A percentile compares a stretch with the other conserved stretches of the same genome.
Evolutionary conservation across 2,888 invertebrate genomes (phyloP).

Genomic region (Tachina lurida): DNA sequence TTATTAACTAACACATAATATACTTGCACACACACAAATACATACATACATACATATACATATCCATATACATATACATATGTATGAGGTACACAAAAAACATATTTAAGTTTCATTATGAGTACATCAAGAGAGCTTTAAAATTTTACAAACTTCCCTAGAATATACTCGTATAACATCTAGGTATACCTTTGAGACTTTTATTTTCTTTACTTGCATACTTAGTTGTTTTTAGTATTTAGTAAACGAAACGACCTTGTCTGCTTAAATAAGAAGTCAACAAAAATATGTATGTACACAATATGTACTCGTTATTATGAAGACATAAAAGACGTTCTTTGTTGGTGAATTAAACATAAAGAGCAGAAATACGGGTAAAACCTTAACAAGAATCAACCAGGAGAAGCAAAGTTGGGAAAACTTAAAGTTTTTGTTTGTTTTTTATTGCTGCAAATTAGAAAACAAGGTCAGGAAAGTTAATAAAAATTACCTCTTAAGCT

Average conservation of each 20-base stretch:
- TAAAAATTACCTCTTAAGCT: constrained; percentile 16
- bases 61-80: too few relatives aligned
- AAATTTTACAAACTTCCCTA: constrained; percentile 32
- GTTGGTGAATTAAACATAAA: constrained; percentile 45
- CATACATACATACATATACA: too few relatives aligned
- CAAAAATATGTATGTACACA: not conserved
- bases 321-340: constrained; percentile 43
- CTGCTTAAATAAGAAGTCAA: constrained; percentile 39
- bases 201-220: constrained; percentile 2
- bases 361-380: constrained; percentile 10
- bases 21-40: not conserved
- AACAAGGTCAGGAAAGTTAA: constrained; percentile 54
- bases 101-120: constrained; percentile 46
- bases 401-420: not conserved
- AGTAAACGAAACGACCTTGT: constrained; percentile 60
- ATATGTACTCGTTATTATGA: constrained; percentile 8
- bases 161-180: not conserved
- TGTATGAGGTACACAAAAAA: not conserved
- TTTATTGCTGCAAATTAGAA: not conserved
- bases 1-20: constrained; percentile 3
- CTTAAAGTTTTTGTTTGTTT: constrained; percentile 20
- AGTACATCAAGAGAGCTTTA: constrained; percentile 46
- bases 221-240: constrained; percentile 20
- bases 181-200: constrained; percentile 1
- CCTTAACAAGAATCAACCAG: constrained; percentile 2